Evolutionary conservation across 2,113 vertebrate species (phyloP).

Genomic region (Caretta caretta): DNA sequence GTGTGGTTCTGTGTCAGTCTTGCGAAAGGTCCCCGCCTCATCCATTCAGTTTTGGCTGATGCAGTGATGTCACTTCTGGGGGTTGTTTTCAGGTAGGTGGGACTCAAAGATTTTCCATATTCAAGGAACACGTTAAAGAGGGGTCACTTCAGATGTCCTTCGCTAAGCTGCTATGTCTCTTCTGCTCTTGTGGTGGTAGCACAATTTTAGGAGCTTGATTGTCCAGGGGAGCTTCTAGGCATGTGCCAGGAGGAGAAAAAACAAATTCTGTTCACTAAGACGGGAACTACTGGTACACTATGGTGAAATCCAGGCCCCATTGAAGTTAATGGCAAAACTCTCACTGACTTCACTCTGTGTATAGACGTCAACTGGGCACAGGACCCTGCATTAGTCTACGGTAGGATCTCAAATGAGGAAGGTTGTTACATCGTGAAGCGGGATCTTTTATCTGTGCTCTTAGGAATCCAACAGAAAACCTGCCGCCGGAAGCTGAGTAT

Average conservation of each 20-base stretch:
- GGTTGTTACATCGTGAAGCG: not conserved
- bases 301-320: not conserved
- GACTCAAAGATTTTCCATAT: not conserved
- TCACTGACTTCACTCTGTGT: no score
- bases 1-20: not conserved
- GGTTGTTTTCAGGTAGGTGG: accelerated
- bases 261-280: not conserved
- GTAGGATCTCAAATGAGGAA: not conserved
- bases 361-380: not conserved
- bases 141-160: not conserved
- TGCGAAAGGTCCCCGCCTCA: not conserved
- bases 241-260: accelerated
- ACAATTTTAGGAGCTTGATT: not conserved
- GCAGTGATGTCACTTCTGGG: not conserved
- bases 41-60: not conserved
- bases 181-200: not conserved
- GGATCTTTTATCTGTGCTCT: no score
- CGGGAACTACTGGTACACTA: not conserved
- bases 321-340: not conserved
- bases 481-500: not conserved
- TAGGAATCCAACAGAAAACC: not conserved
- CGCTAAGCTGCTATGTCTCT: not conserved
- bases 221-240: not conserved
- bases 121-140: not conserved
- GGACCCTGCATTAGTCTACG: not conserved